Evolutionary conservation across 2,888 invertebrate species (phyloP), one percentile per base, ranked within the genome.

Genomic region (Frankliniella intonsa): DNA sequence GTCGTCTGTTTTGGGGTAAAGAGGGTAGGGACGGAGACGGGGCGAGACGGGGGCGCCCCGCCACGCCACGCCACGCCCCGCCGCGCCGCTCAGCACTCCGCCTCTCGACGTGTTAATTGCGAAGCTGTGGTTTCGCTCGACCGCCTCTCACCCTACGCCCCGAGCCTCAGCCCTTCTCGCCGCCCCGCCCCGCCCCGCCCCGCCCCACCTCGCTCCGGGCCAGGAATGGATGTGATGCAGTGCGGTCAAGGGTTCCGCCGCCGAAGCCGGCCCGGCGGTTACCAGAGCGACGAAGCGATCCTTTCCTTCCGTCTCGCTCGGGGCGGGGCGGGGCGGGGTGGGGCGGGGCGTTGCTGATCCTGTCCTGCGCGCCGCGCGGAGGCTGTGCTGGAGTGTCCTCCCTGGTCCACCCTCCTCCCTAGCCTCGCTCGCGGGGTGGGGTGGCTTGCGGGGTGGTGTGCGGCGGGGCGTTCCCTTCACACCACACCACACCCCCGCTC

Each of bases 41-140:
- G 14, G 19, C 62, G 62, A 14, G 14, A n/a, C 14, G 62, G 62
- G 14, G 14, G 14, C 19, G 38, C 38, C 38, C 38, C 38, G 38
- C 38, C 38, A 2, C 38, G 5, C 38, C 38, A 10, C 62, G 17
- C 62, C 62, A 5, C 62, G 62, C 38, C 38, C 62, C 62, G 62
- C 55, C 55, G 55, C 62, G 19, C 62, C 62, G 62, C 62, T 14
- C n/a, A 17, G 55, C 55, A 17, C 55, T 55, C 14, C 55, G 14
- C 14, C 62, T n/a, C 14, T 10, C 62, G 22, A 76, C 69, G 69
- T 76, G 69, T 76, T 76, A 76, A 76, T 76, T 76, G 69, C 69
- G 69, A 25, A 22, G 69, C 25, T 22, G 69, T 22, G 69, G 69
- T 76, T 25, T 22, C 69, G 69, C 9, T 62, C 55, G 55, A 17